Evolutionary conservation across 1,140 invertebrate species (phyloP), one percentile per base, ranked within the genome.

Genomic region (Asbolus verrucosus): DNA sequence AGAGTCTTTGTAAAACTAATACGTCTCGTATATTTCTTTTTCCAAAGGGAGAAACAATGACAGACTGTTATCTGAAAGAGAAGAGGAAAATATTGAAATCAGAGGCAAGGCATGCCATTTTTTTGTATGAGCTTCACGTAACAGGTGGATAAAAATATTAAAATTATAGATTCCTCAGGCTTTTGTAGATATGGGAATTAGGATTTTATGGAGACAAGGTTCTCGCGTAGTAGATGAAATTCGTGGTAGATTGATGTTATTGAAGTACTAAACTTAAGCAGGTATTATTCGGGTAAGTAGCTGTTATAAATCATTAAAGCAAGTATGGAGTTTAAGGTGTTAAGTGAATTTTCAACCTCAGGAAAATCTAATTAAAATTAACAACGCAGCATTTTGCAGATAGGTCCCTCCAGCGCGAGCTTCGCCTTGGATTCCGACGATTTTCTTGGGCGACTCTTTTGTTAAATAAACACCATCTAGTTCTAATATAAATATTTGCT

Each of bases 301-400:
- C n/a, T 54, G 46, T 54, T 54, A 54, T 54, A 54, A 54, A 54
- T 54, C 46, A 27, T 54, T 54, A 54, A 54, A 24, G 46, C 46
- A 19, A 30, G 46, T 54, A 27, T 14, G 46, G 27, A 54, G 46
- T 54, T 54, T 54, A 54, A 54, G 46, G 46, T 21, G 46, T 21
- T 54, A 54, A 54, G 46, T 54, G 46, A 54, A 54, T 54, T 54
- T 54, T 54, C 46, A 54, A 54, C 46, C 46, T 54, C 46, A 54
- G 46, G 46, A 54, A 54, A 54, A 54, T 54, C 46, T 54, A 54
- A 54, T 54, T 54, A 54, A 54, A 54, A 54, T 54, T 54, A 54
- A 54, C 46, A 54, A 30, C 19, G 46, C 46, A 54, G 46, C 46
- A 30, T 54, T 54, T 21, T 54, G 15, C 33, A 43, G 39, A 43